Evolutionary conservation across 2,888 invertebrate genomes (phyloP), one percentile per base, ranked within the genome.

Genomic region (Cecidostiba fungosa): DNA sequence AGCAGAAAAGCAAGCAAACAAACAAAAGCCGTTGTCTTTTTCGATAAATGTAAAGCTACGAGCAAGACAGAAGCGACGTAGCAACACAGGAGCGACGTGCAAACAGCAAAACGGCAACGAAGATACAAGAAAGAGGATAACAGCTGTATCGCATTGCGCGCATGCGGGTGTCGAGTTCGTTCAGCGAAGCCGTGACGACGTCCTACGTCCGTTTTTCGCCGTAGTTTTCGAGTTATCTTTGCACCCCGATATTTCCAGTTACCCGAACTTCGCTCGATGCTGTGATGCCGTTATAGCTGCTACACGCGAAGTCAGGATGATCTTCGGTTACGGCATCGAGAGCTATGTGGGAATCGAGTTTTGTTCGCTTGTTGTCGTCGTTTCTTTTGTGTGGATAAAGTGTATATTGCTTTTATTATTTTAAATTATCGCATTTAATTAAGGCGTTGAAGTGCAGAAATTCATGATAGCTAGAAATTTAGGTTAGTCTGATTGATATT

Each of bases 141-240:
- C 66, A 70, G 39, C 47, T 23, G 39, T 77, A 77, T 77, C 77
- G 62, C 36, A 36, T 77, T 72, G 70, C 72, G 5, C 39, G 76
- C 77, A 23, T 23, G 66, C 80, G 74, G 74, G 73, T 84, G 47
- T 84, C 84, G 66, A 23, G 43, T 78, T 78, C 84, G 66, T 85
- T 81, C 84, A 32, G 19, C 39, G 80, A 85, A 81, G 29, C 59
- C 59, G 36, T 74, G 47, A 69, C 80, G 39, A 62, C 80, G 47
- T 62, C 19, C 23, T 39, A 16, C 43, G 36, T 4, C 39, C 16
- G 59, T 0, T 29, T n/a, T 23, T 6, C n/a, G n/a, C n/a, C 43
- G 14, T 43, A 43, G 43, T 39, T 72, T 50, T 50, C n/a, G 36
- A 12, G 14, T 23, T 62, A 73, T 54, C 59, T 39, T 50, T 72